Percentiles rank a stretch among this genome's conserved stretches.
Conservation (phyloP, 2,113 vertebrate species). For the Phrynosoma platyrhinos region DNA sequence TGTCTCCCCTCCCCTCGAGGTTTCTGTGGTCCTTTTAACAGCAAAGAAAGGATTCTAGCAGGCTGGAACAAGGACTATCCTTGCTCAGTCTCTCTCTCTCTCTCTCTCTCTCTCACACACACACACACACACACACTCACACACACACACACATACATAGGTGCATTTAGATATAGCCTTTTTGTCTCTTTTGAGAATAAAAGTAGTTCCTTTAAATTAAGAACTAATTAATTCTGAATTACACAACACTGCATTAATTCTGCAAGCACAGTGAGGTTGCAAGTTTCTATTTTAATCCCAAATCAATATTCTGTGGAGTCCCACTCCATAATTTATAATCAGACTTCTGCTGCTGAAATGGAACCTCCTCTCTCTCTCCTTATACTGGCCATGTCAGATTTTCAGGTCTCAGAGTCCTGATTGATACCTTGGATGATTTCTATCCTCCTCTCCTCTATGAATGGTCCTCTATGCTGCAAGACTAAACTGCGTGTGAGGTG, state of each 20-base stretch:
- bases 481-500: too few species aligned
- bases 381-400: too few species aligned
- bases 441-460: too few species aligned
- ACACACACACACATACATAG: too few species aligned
- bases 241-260: neutral
- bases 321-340: neutral
- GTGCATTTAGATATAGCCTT: too few species aligned
- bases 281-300: neutral
- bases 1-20: neutral
- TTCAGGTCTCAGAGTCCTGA: too few species aligned
- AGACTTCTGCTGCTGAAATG: neutral
- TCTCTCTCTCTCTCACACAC: too few species aligned
- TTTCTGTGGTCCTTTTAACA: neutral
- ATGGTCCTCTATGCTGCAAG: too few species aligned
- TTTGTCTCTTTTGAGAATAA: neutral
- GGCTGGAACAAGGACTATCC: neutral
- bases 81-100: neutral
- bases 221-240: conserved; percentile 6
- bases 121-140: too few species aligned
- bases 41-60: neutral
- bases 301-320: neutral
- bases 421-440: too few species aligned
- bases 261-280: neutral
- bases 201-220: neutral
- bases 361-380: neutral